A percentile compares a stretch with the other conserved stretches of the same genome.
Conservation (phyloP, 2,113 vertebrate species). For the Saguinus midas region DNA sequence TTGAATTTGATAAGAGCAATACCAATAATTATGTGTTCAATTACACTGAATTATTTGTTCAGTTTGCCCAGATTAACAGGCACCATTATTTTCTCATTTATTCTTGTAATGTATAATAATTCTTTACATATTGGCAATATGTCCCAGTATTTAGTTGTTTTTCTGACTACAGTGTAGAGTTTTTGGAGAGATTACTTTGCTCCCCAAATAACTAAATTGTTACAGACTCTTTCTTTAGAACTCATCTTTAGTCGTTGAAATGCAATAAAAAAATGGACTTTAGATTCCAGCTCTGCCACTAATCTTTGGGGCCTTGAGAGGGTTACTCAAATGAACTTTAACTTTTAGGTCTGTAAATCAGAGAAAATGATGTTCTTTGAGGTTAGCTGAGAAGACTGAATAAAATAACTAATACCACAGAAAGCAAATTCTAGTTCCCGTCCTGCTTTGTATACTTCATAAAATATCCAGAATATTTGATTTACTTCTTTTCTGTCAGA, state of each 20-base stretch:
- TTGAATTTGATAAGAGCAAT: not conserved
- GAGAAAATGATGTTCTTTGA: not conserved
- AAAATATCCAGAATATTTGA: not conserved
- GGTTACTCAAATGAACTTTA: not conserved
- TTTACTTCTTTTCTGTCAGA: not conserved
- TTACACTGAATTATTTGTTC: not conserved
- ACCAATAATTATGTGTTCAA: not conserved
- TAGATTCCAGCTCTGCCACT: not conserved
- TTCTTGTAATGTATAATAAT: not conserved
- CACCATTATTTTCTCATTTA: not conserved
- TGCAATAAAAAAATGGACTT: not conserved
- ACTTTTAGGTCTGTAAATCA: not conserved
- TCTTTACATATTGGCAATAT: not conserved
- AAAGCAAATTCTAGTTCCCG: not conserved
- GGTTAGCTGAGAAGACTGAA: not conserved
- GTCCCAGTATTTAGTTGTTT: not conserved
- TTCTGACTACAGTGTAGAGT: not conserved
- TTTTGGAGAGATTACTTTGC: not conserved
- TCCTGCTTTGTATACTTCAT: not conserved
- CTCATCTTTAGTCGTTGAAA: not conserved
- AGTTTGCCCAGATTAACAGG: not conserved
- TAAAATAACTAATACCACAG: not conserved
- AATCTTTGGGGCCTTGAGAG: not conserved
- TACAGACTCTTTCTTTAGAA: not conserved
- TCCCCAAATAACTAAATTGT: not conserved